A percentile compares a stretch with the other conserved stretches of the same genome.
These are phyloP conservation scores for Melinopterus prodromus DNA, from an alignment of 2,888 invertebrate genomes.

Conservation along the genomic window DNA sequence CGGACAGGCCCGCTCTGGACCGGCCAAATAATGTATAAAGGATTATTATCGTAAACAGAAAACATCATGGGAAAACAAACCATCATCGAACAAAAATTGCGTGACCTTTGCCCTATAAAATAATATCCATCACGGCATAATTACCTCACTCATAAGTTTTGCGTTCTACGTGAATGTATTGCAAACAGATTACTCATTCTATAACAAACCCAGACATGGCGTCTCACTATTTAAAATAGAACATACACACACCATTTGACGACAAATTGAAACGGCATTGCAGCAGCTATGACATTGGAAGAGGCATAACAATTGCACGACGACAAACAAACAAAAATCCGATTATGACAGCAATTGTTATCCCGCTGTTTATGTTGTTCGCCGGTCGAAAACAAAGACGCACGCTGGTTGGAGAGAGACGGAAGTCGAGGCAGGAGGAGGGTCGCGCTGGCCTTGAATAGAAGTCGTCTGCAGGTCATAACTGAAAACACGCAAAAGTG, in stretches of 20 bases:
- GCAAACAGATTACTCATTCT: neutral
- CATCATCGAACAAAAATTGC: too few relatives aligned
- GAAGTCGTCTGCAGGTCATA: constrained; percentile 57
- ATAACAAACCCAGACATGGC: neutral
- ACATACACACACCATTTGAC: neutral
- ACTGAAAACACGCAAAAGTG: constrained; percentile 37
- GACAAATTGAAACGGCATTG: neutral
- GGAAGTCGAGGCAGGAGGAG: constrained; percentile 12
- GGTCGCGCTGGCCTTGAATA: constrained; percentile 50
- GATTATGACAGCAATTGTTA: neutral
- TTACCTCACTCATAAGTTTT: neutral
- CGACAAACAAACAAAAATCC: neutral
- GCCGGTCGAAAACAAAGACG: constrained; percentile 4
- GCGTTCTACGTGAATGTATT: neutral
- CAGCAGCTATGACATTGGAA: neutral
- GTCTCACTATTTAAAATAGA: neutral
- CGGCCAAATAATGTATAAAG: too few relatives aligned
- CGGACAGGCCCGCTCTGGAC: too few relatives aligned
- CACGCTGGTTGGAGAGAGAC: constrained; percentile 6
- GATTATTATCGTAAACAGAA: too few relatives aligned
- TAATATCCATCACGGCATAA: neutral
- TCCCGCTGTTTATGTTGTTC: neutral
- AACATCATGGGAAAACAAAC: too few relatives aligned
- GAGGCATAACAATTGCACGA: neutral
- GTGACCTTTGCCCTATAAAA: neutral